Evolutionary conservation across 2,888 invertebrate species (phyloP), one percentile per base, ranked within the genome.

Genomic region (Chirona hameri): DNA sequence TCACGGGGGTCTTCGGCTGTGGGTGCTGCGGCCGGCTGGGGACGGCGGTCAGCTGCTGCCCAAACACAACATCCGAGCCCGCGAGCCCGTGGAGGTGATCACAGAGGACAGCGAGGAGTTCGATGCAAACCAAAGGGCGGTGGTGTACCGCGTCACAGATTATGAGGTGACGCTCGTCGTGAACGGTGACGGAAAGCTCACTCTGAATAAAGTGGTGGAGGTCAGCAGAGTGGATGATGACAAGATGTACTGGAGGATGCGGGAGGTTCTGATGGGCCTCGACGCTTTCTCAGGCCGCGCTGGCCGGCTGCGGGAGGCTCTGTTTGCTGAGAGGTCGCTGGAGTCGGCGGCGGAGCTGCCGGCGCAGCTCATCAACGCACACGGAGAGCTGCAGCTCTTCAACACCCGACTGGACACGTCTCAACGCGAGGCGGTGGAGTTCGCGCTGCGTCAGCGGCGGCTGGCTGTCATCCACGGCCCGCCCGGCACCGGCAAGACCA

Each of bases 401-500:
- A 84, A 84, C 76, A 18, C 82, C 82, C 29, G 29, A 84, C 85
- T 90, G 83, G 89, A 90, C 86, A 86, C 86, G 21, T 89, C 89
- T 55, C 91, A 91, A 86, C 87, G 87, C 85, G 88, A 87, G 82
- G 90, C 90, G 39, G 90, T 91, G 7, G 84, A 85, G 82, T 90
- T 90, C 88, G 89, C 90, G 7, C 84, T 91, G 39, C 85, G 86
- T 39, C 88, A 88, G 86, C 88, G 88, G 84, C 88, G 90, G 84
- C 85, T 91, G 55, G 89, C 90, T 1, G 87, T 91, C 14, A 89
- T 91, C 81, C 91, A 91, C 86, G 91, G 91, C 3, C 91, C 91
- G 10, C 90, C 90, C 27, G 90, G 90, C 12, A 91, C 90, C 24
- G 90, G 90, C 7, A 90, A 90, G 86, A 90, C 91, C 12, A 91